Evolutionary conservation across 1,140 invertebrate species (phyloP).

Genomic region (Bilobella aurantiaca): DNA sequence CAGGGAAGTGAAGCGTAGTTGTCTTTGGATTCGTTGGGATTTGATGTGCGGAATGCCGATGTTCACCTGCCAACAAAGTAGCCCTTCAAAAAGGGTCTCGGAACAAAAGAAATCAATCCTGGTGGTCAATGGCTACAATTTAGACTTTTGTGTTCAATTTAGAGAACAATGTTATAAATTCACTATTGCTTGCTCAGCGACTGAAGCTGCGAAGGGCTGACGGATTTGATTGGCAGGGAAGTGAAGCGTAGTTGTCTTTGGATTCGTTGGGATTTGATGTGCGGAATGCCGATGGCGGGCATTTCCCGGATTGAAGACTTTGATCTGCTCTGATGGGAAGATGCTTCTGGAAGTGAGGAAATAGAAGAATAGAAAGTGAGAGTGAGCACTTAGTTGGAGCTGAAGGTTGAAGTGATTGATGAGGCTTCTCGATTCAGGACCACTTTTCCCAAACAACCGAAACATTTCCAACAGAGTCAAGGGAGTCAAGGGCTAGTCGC

Average conservation of each 20-base stretch:
- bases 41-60: neutral
- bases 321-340: neutral
- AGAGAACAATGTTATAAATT: no score
- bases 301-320: neutral
- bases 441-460: neutral
- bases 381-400: slow-evolving; percentile 11
- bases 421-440: neutral
- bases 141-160: no score
- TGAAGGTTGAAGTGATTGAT: slow-evolving; percentile 13
- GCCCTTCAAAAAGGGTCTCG: no score
- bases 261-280: neutral
- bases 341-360: neutral
- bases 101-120: no score
- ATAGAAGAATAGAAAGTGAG: slow-evolving; percentile 3
- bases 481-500: neutral
- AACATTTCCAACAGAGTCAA: neutral
- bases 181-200: no score
- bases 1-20: neutral
- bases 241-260: neutral
- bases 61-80: no score
- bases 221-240: neutral
- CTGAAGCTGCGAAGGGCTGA: neutral
- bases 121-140: no score
- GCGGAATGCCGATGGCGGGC: neutral
- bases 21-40: neutral